These are phyloP conservation scores for Diarsia mendica DNA, from an alignment of 2,888 invertebrate species.

Conservation along the genomic window DNA sequence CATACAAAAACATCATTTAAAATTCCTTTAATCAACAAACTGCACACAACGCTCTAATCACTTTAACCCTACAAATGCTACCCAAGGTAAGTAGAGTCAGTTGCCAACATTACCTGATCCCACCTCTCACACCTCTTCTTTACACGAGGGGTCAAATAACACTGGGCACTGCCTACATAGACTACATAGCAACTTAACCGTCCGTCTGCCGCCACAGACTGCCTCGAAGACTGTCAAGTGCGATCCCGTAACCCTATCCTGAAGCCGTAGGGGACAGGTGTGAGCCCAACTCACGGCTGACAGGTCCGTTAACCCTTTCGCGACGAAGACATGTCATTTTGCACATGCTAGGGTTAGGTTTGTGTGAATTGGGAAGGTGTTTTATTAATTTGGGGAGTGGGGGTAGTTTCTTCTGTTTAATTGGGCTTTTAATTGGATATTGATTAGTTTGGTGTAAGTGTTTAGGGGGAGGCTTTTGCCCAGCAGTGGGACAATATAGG, in stretches of 20 bases:
- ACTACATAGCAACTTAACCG: slow-evolving; percentile 38
- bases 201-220: slow-evolving; percentile 64
- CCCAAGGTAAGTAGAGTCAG: neutral
- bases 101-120: too few species aligned
- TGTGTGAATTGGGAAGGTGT: slow-evolving; percentile 22
- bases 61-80: slow-evolving; percentile 21
- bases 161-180: too few species aligned
- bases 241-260: slow-evolving; percentile 64
- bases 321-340: slow-evolving; percentile 48
- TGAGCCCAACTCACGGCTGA: slow-evolving; percentile 55
- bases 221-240: slow-evolving; percentile 65
- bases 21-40: slow-evolving; percentile 2
- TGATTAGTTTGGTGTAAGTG: neutral
- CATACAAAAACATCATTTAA: neutral
- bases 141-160: too few species aligned
- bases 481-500: too few species aligned
- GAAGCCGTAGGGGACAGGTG: slow-evolving; percentile 69
- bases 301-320: slow-evolving; percentile 57
- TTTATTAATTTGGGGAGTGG: slow-evolving; percentile 26
- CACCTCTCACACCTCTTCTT: too few species aligned
- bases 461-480: too few species aligned
- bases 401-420: neutral
- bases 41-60: slow-evolving; percentile 18
- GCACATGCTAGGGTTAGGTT: slow-evolving; percentile 50
- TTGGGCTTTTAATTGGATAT: neutral